Conservation (phyloP, 2,113 vertebrate genomes). For the Hystrix brachyura region DNA sequence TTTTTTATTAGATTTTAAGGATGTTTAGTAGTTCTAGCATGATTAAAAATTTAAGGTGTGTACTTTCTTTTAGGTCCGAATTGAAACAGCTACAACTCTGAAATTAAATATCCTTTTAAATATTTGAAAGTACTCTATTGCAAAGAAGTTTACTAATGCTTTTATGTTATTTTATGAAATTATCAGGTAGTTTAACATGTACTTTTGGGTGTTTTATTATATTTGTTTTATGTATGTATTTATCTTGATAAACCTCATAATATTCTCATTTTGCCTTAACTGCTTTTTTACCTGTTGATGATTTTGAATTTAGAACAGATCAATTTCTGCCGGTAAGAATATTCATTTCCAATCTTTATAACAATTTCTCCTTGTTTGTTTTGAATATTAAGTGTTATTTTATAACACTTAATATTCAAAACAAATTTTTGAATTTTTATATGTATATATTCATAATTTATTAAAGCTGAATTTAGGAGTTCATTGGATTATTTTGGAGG, state of each 20-base stretch:
- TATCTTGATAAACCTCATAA: not conserved
- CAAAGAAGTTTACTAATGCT: not conserved
- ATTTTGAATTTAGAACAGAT: slow-evolving; percentile 98
- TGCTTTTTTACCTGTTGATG: slow-evolving; percentile 93
- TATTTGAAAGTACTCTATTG: slow-evolving; percentile 29
- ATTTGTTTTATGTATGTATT: slow-evolving; percentile 49
- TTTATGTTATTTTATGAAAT: slow-evolving; percentile 40
- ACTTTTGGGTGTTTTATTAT: slow-evolving; percentile 32
- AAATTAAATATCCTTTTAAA: slow-evolving; percentile 98
- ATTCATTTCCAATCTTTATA: slow-evolving; percentile 34
- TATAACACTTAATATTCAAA: not conserved
- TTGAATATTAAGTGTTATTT: slow-evolving; percentile 44
- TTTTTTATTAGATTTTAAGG: not conserved
- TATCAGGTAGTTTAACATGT: slow-evolving; percentile 49
- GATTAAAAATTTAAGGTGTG: not conserved
- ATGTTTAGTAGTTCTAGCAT: slow-evolving; percentile 25
- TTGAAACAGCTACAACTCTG: slow-evolving; percentile 97
- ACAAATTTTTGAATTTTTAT: not conserved
- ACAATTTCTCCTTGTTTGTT: slow-evolving; percentile 42
- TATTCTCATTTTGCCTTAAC: slow-evolving; percentile 89
- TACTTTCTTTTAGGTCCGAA: slow-evolving; percentile 93
- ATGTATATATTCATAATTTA: not conserved
- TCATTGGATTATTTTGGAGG: slow-evolving; percentile 49
- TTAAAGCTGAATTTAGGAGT: slow-evolving; percentile 28
- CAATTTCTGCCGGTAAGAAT: slow-evolving; percentile 96